Percentiles rank a stretch among this genome's conserved stretches.
Conservation (phyloP, 2,888 invertebrate species). For the Fabriciana adippe region DNA sequence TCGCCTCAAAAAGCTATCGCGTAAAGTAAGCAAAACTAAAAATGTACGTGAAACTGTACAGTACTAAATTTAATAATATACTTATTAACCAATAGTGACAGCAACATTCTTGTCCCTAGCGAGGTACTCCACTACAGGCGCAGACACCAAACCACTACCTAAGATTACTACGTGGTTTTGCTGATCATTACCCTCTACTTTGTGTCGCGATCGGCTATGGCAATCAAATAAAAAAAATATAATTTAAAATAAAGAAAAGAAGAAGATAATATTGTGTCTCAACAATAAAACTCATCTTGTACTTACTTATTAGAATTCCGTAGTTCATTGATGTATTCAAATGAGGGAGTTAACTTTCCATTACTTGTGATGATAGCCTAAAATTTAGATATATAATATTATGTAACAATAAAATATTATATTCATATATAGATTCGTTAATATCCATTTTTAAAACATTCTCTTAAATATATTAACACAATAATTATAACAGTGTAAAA, state of each 20-base stretch:
- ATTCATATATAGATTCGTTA: too few relatives aligned
- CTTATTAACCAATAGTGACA: constrained; percentile 88
- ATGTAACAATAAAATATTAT: neutral
- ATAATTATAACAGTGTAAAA: constrained; percentile 35
- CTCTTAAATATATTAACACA: neutral
- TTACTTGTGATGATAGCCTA: constrained; percentile 98
- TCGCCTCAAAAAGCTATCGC: too few relatives aligned
- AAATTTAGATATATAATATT: constrained; percentile 14
- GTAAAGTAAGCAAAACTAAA: too few relatives aligned
- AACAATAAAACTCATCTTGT: neutral
- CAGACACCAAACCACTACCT: constrained; percentile 97
- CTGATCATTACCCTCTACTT: constrained; percentile 85
- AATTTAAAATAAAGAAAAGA: neutral
- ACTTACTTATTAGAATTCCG: constrained; percentile 85
- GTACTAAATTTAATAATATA: neutral
- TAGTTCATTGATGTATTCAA: constrained; percentile 96
- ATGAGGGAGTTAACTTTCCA: constrained; percentile 94
- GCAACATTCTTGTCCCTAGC: constrained; percentile 89
- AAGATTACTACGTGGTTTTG: constrained; percentile 92
- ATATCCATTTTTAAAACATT: neutral
- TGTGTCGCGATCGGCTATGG: constrained; percentile 86
- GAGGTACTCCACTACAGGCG: constrained; percentile 97
- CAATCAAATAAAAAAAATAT: too few relatives aligned
- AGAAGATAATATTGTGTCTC: neutral
- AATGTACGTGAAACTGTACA: too few relatives aligned